phyloP scores from a whole-genome alignment of 1,140 invertebrate genomes.

The Ganaspis sp. region DNA sequence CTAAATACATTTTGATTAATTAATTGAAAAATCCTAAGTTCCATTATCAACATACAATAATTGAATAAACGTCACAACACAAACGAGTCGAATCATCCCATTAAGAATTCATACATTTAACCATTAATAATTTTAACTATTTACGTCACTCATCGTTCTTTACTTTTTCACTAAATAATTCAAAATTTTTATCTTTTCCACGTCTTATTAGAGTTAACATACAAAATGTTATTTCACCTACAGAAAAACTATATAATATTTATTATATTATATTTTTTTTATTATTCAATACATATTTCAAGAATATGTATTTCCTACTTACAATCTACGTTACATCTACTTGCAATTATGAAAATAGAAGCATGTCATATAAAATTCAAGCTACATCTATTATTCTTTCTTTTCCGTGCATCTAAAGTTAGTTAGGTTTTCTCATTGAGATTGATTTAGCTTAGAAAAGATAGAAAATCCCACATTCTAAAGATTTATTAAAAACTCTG shows the following conservation, averaged over 20 bases:
- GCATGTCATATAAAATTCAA: conserved; percentile 29
- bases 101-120: too few relatives aligned
- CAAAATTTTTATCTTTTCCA: not conserved
- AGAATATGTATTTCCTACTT: conserved; percentile 39
- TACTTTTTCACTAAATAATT: too few relatives aligned
- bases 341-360: conserved; percentile 29
- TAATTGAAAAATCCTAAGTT: conserved; percentile 68
- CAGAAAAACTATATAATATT: conserved; percentile 45
- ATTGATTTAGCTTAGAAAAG: not conserved
- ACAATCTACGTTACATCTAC: conserved; percentile 4
- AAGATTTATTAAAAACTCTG: not conserved
- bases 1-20: conserved; percentile 57
- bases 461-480: not conserved
- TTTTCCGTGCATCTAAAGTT: not conserved
- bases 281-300: conserved; percentile 45
- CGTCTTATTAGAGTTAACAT: conserved; percentile 38
- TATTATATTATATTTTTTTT: conserved; percentile 27
- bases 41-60: conserved; percentile 58
- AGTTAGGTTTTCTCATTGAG: conserved; percentile 17
- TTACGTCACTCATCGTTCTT: too few relatives aligned
- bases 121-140: too few relatives aligned
- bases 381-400: not conserved
- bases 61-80: conserved; percentile 48
- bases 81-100: conserved; percentile 31
- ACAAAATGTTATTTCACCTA: conserved; percentile 45